Percentiles rank a stretch among this genome's conserved stretches.
Evolutionary conservation across 1,140 invertebrate genomes (phyloP).

Genomic region (Cydia splendana): DNA sequence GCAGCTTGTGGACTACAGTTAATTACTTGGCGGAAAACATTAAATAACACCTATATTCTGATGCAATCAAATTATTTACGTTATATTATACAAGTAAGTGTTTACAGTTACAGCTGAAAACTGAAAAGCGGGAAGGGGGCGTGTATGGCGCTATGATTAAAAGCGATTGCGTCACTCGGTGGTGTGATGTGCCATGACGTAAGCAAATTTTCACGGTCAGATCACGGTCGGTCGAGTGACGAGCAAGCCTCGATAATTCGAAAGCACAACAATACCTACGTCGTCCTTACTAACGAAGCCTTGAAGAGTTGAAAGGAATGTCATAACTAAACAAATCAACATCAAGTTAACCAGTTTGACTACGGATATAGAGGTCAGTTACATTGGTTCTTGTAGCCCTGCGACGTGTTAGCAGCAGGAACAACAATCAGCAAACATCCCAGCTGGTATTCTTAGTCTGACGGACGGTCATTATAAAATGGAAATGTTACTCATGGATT

Average conservation of each 20-base stretch:
- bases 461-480: background rate
- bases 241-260: background rate
- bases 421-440: background rate
- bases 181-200: conserved; percentile 15
- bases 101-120: background rate
- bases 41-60: too few species aligned
- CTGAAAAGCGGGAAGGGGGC: background rate
- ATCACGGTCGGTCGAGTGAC: conserved; percentile 38
- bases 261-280: background rate
- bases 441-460: conserved; percentile 2
- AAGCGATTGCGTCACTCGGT: conserved; percentile 5
- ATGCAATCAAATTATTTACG: background rate
- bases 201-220: conserved; percentile 38
- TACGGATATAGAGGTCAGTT: background rate
- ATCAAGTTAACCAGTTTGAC: background rate
- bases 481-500: conserved; percentile 1
- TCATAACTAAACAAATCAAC: conserved; percentile 23
- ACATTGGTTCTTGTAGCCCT: background rate
- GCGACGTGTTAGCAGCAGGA: background rate
- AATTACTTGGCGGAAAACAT: too few species aligned
- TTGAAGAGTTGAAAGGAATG: conserved; percentile 15
- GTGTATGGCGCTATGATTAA: conserved; percentile 19
- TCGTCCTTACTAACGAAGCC: conserved; percentile 16
- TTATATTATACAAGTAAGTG: background rate
- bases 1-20: too few species aligned